Conservation (phyloP, 2,113 vertebrate genomes). For the Syngnathus floridae region DNA sequence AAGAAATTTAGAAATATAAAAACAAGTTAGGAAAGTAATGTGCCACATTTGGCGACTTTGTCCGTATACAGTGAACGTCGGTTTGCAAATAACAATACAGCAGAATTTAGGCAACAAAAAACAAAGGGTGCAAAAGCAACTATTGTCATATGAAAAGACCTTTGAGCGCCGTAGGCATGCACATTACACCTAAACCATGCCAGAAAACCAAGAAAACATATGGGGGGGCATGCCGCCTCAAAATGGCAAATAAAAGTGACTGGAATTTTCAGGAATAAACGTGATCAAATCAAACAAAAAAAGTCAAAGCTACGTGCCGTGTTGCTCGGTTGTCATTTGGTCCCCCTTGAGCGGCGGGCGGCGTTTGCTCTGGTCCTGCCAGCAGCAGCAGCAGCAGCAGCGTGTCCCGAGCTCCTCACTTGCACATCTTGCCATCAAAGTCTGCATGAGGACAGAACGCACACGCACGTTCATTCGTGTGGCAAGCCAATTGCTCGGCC, state of each 20-base stretch:
- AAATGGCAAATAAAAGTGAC: not conserved
- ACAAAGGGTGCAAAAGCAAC: not conserved
- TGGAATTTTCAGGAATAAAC: slow-evolving; percentile 14
- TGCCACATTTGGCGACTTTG: not conserved
- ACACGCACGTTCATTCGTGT: not conserved
- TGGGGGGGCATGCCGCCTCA: slow-evolving; percentile 1
- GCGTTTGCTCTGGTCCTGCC: slow-evolving; percentile 84
- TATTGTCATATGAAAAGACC: not conserved
- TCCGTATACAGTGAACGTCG: slow-evolving; percentile 30
- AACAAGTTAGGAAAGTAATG: not conserved
- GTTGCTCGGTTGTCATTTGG: not conserved
- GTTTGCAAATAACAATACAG: slow-evolving; percentile 33
- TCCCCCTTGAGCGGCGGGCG: too few relatives aligned
- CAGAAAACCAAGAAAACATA: slow-evolving; percentile 1
- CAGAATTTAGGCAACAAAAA: slow-evolving; percentile 33
- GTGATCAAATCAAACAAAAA: slow-evolving; percentile 4
- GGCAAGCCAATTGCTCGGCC: not conserved
- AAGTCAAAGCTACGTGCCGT: not conserved
- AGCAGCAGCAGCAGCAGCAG: slow-evolving; percentile 68
- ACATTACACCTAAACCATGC: slow-evolving; percentile 33
- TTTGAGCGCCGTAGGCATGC: slow-evolving; percentile 26
- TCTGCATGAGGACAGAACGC: slow-evolving; percentile 64
- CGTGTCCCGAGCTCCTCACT: slow-evolving; percentile 65
- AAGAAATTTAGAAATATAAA: not conserved
- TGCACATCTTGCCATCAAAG: slow-evolving; percentile 85